Percentiles rank a stretch among this genome's conserved stretches.
These are phyloP conservation scores for Pegea sp. DNA, from an alignment of 23 tunicate genomes.

Conservation along the genomic window DNA sequence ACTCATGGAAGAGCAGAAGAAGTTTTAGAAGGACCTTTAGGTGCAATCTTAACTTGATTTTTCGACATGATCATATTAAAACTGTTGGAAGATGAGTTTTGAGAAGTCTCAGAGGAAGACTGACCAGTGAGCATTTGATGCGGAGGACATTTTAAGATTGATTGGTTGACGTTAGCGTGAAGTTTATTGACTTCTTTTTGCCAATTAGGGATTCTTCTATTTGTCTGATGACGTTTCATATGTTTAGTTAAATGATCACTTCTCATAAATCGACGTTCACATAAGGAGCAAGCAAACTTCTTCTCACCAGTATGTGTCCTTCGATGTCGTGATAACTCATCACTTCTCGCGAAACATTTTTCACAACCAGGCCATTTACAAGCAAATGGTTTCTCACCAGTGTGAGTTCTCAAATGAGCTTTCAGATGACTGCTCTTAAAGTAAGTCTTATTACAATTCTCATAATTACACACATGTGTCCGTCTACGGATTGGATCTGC, in stretches of 20 bases:
- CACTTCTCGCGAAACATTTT: slow-evolving; percentile 83
- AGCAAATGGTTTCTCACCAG: slow-evolving; percentile 89
- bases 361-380: slow-evolving; percentile 90
- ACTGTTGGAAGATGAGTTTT: no score
- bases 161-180: background rate
- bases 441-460: slow-evolving; percentile 84
- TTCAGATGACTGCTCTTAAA: slow-evolving; percentile 88
- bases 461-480: slow-evolving; percentile 58
- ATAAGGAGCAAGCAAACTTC: slow-evolving; percentile 77
- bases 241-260: slow-evolving; percentile 96
- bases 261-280: slow-evolving; percentile 85
- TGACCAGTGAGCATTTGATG: background rate
- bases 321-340: slow-evolving; percentile 87
- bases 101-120: background rate
- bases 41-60: background rate
- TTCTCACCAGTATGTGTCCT: slow-evolving; percentile 97
- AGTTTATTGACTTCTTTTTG: slow-evolving; percentile 64
- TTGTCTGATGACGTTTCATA: slow-evolving; percentile 75
- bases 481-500: slow-evolving; percentile 31
- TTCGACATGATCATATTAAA: background rate
- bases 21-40: no score
- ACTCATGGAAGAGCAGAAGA: no score
- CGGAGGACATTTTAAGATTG: background rate
- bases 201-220: slow-evolving; percentile 86
- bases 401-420: slow-evolving; percentile 94